A percentile compares a stretch with the other conserved stretches of the same genome.
Conservation (phyloP, 1,140 invertebrate genomes). For the Bombus sylvicola region DNA sequence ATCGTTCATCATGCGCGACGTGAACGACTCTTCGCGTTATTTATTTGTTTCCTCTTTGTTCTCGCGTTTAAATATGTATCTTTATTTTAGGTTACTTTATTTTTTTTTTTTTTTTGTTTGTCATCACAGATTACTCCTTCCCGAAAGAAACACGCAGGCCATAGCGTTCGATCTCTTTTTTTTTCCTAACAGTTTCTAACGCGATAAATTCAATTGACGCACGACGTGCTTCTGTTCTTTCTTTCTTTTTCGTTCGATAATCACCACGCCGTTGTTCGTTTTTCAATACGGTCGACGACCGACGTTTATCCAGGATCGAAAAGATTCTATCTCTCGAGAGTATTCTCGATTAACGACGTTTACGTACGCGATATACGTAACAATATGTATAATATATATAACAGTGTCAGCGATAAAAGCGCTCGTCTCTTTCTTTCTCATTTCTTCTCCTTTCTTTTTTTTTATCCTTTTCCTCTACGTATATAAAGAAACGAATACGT, state of each 20-base stretch:
- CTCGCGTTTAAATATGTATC: slow-evolving; percentile 47
- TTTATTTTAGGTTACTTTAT: slow-evolving; percentile 33
- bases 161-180: slow-evolving; percentile 52
- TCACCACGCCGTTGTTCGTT: background rate
- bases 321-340: slow-evolving; percentile 11
- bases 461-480: background rate
- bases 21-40: slow-evolving; percentile 10
- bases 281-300: background rate
- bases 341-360: background rate
- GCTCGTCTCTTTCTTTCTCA: background rate
- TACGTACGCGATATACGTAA: slow-evolving; percentile 6
- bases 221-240: too few relatives aligned
- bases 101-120: slow-evolving; percentile 10
- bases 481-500: slow-evolving; percentile 33
- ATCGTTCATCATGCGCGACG: slow-evolving; percentile 17
- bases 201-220: slow-evolving; percentile 28
- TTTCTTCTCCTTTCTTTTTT: background rate
- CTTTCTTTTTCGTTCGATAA: background rate
- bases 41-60: slow-evolving; percentile 12
- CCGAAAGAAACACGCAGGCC: slow-evolving; percentile 39
- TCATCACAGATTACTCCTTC: slow-evolving; percentile 62
- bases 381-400: slow-evolving; percentile 24
- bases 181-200: slow-evolving; percentile 7
- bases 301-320: background rate
- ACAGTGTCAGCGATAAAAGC: slow-evolving; percentile 36